phyloP scores from a whole-genome alignment of 1,140 invertebrate species.

The Oncopeltus fasciatus region DNA sequence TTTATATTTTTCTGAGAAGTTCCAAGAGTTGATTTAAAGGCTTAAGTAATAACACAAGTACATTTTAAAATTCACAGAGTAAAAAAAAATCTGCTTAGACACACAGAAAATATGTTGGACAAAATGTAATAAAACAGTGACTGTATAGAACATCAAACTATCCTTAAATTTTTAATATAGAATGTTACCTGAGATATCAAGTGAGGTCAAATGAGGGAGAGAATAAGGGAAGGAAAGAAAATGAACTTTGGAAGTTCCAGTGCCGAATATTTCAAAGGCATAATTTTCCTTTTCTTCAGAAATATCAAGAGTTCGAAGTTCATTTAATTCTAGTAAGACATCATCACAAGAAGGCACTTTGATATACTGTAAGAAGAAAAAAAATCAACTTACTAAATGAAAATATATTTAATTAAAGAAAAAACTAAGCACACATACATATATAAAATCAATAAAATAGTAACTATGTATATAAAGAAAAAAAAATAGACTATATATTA shows the following conservation, averaged over 20 bases:
- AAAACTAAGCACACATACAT: too few relatives aligned
- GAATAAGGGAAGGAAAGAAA: slow-evolving; percentile 34
- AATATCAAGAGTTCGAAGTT: slow-evolving; percentile 47
- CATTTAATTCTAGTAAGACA: slow-evolving; percentile 38
- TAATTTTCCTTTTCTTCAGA: slow-evolving; percentile 42
- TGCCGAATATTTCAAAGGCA: slow-evolving; percentile 32
- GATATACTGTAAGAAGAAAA: slow-evolving; percentile 21
- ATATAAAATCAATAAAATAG: too few relatives aligned
- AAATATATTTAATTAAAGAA: too few relatives aligned
- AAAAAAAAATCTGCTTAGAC: too few relatives aligned
- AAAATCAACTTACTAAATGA: background rate
- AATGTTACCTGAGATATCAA: slow-evolving; percentile 50
- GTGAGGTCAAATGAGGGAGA: slow-evolving; percentile 43
- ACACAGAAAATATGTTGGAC: too few relatives aligned
- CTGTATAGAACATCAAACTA: too few relatives aligned
- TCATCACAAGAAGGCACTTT: slow-evolving; percentile 36
- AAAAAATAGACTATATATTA: background rate
- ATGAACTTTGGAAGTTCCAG: slow-evolving; percentile 32
- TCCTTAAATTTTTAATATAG: background rate
- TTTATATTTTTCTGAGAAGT: too few relatives aligned
- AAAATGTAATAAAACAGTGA: too few relatives aligned
- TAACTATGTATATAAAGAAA: too few relatives aligned
- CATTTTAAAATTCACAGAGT: too few relatives aligned
- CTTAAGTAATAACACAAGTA: too few relatives aligned
- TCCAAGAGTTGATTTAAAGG: too few relatives aligned